Conservation (phyloP, 2,888 invertebrate genomes). For the Druceiella hillmani region DNA sequence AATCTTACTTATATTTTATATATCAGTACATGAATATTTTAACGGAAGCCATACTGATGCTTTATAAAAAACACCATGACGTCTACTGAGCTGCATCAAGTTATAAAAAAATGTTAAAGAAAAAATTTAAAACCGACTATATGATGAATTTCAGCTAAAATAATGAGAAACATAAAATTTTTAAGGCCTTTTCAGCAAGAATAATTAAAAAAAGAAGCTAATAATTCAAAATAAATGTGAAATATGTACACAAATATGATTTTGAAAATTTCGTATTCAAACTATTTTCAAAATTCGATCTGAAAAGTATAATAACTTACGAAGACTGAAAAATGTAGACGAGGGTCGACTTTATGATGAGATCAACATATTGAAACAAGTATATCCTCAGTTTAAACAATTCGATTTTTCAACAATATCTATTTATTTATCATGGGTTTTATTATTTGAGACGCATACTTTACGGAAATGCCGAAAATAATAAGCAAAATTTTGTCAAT, state of each 20-base stretch:
- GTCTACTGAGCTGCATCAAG: constrained; percentile 4
- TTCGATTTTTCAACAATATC: constrained; percentile 3
- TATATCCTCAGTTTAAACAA: constrained; percentile 4
- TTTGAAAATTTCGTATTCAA: constrained; percentile 15
- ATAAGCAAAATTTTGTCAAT: constrained; percentile 7
- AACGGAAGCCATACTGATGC: constrained; percentile 11
- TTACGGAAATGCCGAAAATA: constrained; percentile 8
- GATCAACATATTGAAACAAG: constrained; percentile 9
- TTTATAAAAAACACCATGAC: constrained; percentile 9
- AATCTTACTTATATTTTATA: constrained; percentile 11
- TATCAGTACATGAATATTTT: constrained; percentile 11
- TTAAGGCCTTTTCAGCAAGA: constrained; percentile 10
- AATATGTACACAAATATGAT: constrained; percentile 15
- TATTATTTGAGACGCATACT: constrained; percentile 5
- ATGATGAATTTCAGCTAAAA: constrained; percentile 13
- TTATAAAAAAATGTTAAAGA: constrained; percentile 11
- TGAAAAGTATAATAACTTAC: constrained; percentile 12
- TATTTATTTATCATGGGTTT: constrained; percentile 7
- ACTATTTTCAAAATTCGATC: constrained; percentile 13
- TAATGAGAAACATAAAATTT: constrained; percentile 11
- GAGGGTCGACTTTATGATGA: constrained; percentile 14
- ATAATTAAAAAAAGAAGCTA: constrained; percentile 11
- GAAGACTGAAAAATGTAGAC: constrained; percentile 14
- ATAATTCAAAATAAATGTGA: constrained; percentile 11
- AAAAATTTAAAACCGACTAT: constrained; percentile 9